These are phyloP conservation scores for Schlechtendalia chinensis DNA, from an alignment of 1,140 invertebrate genomes.

Conservation along the genomic window DNA sequence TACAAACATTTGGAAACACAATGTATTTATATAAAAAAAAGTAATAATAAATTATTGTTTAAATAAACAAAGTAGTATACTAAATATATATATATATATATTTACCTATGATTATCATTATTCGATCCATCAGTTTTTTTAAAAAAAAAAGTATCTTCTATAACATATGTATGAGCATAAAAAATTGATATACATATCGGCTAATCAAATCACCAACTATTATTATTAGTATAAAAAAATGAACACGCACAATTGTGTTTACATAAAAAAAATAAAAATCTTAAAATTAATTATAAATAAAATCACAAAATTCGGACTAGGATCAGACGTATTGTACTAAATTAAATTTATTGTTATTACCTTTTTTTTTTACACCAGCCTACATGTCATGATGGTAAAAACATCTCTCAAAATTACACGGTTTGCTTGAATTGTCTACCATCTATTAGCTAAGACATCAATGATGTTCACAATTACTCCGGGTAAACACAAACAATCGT, in stretches of 20 bases:
- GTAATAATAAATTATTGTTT: conserved; percentile 1
- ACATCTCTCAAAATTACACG: not conserved
- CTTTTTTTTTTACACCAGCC: not conserved
- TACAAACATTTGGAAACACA: conserved; percentile 3
- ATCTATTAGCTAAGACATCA: not conserved
- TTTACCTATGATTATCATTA: not conserved
- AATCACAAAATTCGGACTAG: conserved; percentile 49
- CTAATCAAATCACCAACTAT: not conserved
- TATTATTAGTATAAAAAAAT: not conserved
- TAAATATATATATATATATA: not conserved
- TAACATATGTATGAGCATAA: not conserved
- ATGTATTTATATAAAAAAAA: not conserved
- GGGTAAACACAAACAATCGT: not conserved
- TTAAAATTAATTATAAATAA: conserved; percentile 15
- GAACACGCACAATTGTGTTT: conserved; percentile 6
- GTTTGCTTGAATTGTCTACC: no score
- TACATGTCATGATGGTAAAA: conserved; percentile 4
- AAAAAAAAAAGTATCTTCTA: not conserved
- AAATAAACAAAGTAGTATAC: no score
- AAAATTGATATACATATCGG: conserved; percentile 6
- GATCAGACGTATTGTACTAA: conserved; percentile 40
- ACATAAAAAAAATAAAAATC: conserved; percentile 13
- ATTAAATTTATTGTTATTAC: conserved; percentile 13
- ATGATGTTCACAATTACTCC: not conserved
- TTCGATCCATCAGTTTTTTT: not conserved